phyloP scores from a whole-genome alignment of 1,140 invertebrate species.

The Muscidifurax raptorellus region DNA sequence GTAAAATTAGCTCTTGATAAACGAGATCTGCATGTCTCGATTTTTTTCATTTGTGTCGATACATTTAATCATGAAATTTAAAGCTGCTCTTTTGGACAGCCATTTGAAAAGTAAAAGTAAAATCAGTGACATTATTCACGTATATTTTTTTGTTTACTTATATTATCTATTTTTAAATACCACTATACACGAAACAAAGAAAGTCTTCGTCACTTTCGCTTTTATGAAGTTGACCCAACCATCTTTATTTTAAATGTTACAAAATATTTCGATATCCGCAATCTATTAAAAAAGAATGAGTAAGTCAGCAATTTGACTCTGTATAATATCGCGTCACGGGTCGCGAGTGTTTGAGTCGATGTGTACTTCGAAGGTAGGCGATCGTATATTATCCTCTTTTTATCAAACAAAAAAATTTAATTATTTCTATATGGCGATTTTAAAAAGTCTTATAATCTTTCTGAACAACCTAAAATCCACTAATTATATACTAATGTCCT shows the following conservation, averaged over 20 bases:
- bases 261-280: background rate
- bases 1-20: background rate
- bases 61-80: background rate
- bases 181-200: conserved; percentile 14
- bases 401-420: conserved; percentile 45
- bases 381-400: conserved; percentile 28
- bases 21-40: background rate
- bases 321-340: conserved; percentile 38
- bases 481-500: conserved; percentile 36
- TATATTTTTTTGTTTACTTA: conserved; percentile 23
- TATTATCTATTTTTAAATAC: conserved; percentile 4
- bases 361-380: conserved; percentile 35
- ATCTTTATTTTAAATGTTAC: conserved; percentile 42
- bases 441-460: conserved; percentile 53
- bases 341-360: conserved; percentile 32
- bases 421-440: conserved; percentile 60
- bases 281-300: conserved; percentile 28
- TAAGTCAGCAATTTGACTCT: conserved; percentile 56
- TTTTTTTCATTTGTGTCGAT: background rate
- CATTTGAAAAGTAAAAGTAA: background rate
- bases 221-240: conserved; percentile 39
- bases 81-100: background rate
- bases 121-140: background rate
- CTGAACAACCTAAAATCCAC: conserved; percentile 13
- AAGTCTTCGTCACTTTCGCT: conserved; percentile 15